phyloP scores from a whole-genome alignment of 1,140 invertebrate species.

The Tribolium castaneum region DNA sequence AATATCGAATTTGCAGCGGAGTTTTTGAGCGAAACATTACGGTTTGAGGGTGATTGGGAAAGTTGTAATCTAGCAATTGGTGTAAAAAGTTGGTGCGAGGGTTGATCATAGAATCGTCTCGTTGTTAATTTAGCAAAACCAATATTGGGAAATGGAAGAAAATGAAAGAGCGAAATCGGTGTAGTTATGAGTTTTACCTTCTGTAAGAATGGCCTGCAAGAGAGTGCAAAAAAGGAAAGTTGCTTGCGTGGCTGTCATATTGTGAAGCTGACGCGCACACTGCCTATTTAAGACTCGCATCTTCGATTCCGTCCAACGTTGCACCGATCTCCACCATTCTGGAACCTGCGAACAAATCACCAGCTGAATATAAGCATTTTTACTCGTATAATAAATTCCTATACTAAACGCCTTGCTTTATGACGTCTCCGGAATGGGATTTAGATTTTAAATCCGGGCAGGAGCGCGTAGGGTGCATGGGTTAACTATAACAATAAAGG shows the following conservation, averaged over 20 bases:
- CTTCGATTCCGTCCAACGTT: conserved; percentile 55
- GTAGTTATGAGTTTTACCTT: conserved; percentile 53
- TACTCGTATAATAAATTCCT: conserved; percentile 38
- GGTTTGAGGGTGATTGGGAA: conserved; percentile 8
- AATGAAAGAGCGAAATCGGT: conserved; percentile 37
- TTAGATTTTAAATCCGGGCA: conserved; percentile 32
- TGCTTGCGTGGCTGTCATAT: conserved; percentile 58
- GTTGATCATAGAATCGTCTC: conserved; percentile 30
- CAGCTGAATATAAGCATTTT: conserved; percentile 37
- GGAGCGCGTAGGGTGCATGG: conserved; percentile 28
- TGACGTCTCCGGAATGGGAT: conserved; percentile 31
- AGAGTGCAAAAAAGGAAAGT: conserved; percentile 59
- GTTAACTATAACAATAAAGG: conserved; percentile 52
- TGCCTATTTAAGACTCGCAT: conserved; percentile 58
- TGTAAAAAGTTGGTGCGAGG: conserved; percentile 26
- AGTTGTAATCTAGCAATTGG: conserved; percentile 18
- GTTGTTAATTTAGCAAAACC: conserved; percentile 43
- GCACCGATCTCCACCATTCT: conserved; percentile 54
- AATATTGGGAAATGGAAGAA: conserved; percentile 35
- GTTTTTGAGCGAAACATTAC: neutral
- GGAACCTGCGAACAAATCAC: conserved; percentile 56
- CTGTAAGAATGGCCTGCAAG: conserved; percentile 56
- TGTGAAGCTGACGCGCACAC: conserved; percentile 53
- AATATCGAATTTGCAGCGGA: neutral
- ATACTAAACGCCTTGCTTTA: conserved; percentile 40